These are phyloP conservation scores for Rhea americana DNA, from an alignment of 2,113 vertebrate species.

Conservation along the genomic window DNA sequence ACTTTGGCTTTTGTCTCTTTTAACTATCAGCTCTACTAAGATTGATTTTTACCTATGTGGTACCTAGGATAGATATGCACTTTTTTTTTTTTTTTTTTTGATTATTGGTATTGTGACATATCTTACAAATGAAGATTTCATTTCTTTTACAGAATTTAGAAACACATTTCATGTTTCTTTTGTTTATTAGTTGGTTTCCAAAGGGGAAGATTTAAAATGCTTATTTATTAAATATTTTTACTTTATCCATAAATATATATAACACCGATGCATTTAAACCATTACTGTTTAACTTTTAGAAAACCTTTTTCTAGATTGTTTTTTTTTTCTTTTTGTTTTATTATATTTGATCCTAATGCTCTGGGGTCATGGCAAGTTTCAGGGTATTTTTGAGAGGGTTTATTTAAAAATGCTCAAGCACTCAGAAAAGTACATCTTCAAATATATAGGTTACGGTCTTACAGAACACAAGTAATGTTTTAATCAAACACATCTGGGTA, in stretches of 20 bases:
- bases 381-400: background rate
- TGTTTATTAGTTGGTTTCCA: background rate
- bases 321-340: background rate
- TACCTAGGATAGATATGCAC: background rate
- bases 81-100: background rate
- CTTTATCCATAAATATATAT: background rate
- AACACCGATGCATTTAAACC: background rate
- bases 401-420: background rate
- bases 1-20: background rate
- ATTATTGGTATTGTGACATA: background rate
- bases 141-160: background rate
- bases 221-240: background rate
- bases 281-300: background rate
- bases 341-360: background rate
- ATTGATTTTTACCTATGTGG: background rate
- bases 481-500: background rate
- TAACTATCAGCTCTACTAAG: background rate
- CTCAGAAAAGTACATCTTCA: background rate
- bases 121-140: background rate
- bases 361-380: background rate
- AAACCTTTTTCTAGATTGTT: fast-evolving
- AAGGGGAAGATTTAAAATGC: background rate
- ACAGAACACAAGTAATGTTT: background rate
- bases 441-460: fast-evolving
- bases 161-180: background rate